These are phyloP conservation scores for Drosophila elegans DNA, from an alignment of 1,140 invertebrate genomes.

Conservation along the genomic window DNA sequence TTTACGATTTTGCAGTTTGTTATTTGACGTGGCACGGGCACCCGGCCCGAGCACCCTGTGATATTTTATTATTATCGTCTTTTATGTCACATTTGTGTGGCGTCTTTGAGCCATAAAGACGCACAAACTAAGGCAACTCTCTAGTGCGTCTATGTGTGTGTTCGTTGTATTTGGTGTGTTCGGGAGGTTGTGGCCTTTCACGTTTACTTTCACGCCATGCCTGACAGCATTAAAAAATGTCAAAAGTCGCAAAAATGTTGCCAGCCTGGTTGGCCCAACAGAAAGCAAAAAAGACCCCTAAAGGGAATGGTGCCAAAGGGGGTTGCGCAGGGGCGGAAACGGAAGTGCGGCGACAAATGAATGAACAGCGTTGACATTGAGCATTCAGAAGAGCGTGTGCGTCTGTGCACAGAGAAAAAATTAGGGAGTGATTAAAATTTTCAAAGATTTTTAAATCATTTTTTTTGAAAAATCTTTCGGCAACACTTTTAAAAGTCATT, in stretches of 20 bases:
- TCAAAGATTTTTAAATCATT: too few species aligned
- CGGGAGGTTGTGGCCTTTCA: slow-evolving; percentile 48
- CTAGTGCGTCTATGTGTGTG: slow-evolving; percentile 26
- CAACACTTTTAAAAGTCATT: too few species aligned
- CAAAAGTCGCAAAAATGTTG: slow-evolving; percentile 82
- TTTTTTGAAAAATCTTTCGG: too few species aligned
- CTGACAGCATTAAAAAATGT: slow-evolving; percentile 81
- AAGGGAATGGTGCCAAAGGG: slow-evolving; percentile 32
- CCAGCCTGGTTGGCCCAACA: slow-evolving; percentile 48
- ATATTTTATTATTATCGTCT: slow-evolving; percentile 83
- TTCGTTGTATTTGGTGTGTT: slow-evolving; percentile 4
- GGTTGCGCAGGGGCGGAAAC: slow-evolving; percentile 3
- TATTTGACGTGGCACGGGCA: slow-evolving; percentile 54
- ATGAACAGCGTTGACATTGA: slow-evolving; percentile 75
- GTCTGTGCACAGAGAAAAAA: slow-evolving; percentile 11
- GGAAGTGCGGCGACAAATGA: slow-evolving; percentile 71
- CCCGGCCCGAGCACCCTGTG: slow-evolving; percentile 33
- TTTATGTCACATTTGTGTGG: slow-evolving; percentile 83
- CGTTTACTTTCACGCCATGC: slow-evolving; percentile 77
- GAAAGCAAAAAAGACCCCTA: slow-evolving; percentile 9
- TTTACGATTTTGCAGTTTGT: slow-evolving; percentile 82
- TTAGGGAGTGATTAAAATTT: too few species aligned
- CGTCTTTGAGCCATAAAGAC: slow-evolving; percentile 80
- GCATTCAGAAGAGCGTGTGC: slow-evolving; percentile 39
- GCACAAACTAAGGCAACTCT: slow-evolving; percentile 77